These are phyloP conservation scores for Pecten maximus DNA, from an alignment of 2,888 invertebrate genomes.

Conservation along the genomic window DNA sequence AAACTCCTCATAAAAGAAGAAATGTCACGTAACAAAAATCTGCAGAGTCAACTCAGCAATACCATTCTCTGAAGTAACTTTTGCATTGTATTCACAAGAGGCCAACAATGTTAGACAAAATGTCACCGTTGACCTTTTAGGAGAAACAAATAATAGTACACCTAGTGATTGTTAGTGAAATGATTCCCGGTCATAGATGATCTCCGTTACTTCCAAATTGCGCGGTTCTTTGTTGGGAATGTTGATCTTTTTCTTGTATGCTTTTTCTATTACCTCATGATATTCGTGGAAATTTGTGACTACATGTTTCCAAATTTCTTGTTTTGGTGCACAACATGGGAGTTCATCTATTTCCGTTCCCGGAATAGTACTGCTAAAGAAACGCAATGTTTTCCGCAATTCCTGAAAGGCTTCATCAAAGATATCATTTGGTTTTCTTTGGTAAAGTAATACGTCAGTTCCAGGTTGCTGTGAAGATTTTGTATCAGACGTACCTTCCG, in stretches of 20 bases:
- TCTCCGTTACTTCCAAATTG: background rate
- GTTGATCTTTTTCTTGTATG: background rate
- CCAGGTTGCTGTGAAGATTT: background rate
- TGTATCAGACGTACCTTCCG: background rate
- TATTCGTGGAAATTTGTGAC: conserved; percentile 14
- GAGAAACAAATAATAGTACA: too few relatives aligned
- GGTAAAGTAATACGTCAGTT: background rate
- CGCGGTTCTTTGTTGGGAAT: background rate
- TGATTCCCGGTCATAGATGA: background rate
- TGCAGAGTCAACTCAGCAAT: too few relatives aligned
- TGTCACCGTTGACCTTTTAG: too few relatives aligned
- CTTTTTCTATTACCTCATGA: background rate
- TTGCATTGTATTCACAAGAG: too few relatives aligned
- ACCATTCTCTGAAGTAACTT: too few relatives aligned
- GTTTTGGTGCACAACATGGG: too few relatives aligned
- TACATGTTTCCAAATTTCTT: background rate
- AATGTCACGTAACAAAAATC: too few relatives aligned
- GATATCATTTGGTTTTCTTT: background rate
- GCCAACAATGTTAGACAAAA: too few relatives aligned
- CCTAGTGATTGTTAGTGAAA: background rate
- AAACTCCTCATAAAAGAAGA: too few relatives aligned
- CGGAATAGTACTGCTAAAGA: background rate
- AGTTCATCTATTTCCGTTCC: background rate
- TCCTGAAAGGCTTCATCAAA: background rate
- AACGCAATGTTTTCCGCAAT: background rate